Base-by-base conservation (phyloP, 2,113 vertebrate species). In the Saimiri boliviensis region DNA sequence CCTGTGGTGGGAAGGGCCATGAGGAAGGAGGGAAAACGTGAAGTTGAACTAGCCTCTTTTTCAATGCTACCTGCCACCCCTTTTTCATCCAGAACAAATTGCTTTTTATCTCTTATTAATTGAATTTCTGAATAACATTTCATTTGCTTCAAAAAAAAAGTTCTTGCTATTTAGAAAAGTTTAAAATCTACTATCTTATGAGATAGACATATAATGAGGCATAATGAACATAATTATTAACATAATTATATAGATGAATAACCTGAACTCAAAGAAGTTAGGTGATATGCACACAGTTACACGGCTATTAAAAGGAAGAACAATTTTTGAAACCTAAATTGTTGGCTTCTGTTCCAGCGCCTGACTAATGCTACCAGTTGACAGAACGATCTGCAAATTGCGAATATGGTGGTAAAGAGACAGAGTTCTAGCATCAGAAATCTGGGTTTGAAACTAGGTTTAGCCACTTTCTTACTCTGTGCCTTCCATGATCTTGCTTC, bases 221-320 rank as follows among this genome's bases (percentile, higher is more conserved):
- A 58, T 42, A 58, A 66, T 66, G 58, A 73, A 52, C 17, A 74
- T 66, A 86, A 87, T 47, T 88, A 88, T 21, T 37, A 85, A 74
- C 23, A 83, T 56, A 73, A 92, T 85, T 68, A 71, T 12, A 40
- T 27, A 56, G 20, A 88, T 52, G 21, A 63, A 60, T 84, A 92
- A 84, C 13, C 30, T 7, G 21, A 92, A 74, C 9, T 12, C 23
- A 63, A 47, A 66, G 21, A 81, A 88, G 10, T 87, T 91, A 73
- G 17, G 2, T 66, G 49, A 88, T 56, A 73, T 32, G 3, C 8
- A 79, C 2, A 19, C 1, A 47, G 56, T 63, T 54, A 74, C 13
- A 70, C 9, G 37, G 27, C 52, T 74, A 81, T 86, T 54, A 77
- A 42, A 86, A 10, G 1, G 20, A 77, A 89, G 58, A 76, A 76